Evolutionary conservation across 2,113 vertebrate genomes (phyloP).

Genomic region (Malurus elegans): DNA sequence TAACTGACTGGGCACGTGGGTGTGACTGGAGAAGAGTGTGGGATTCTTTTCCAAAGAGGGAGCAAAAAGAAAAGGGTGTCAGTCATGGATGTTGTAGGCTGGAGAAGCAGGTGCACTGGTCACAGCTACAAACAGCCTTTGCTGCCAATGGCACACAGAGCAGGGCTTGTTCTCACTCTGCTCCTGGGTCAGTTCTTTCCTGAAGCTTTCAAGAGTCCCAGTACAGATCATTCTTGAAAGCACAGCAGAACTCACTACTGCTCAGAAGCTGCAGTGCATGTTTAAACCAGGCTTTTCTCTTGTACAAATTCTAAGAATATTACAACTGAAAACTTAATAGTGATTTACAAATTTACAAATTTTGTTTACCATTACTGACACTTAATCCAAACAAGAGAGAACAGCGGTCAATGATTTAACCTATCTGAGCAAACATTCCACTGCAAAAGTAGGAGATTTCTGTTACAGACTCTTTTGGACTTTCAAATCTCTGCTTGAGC

Average conservation of each 20-base stretch:
- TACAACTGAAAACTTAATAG: neutral
- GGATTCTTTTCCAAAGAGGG: neutral
- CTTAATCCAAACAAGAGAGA: neutral
- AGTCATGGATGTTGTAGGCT: fast-evolving
- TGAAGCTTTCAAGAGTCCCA: neutral
- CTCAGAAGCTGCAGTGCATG: neutral
- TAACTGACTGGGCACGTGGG: neutral
- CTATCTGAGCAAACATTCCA: neutral
- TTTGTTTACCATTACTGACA: neutral
- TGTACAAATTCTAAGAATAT: neutral
- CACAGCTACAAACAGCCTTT: fast-evolving
- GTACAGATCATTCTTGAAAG: neutral
- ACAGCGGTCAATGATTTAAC: fast-evolving
- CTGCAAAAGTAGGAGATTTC: neutral
- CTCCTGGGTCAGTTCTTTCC: fast-evolving
- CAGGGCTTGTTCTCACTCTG: neutral
- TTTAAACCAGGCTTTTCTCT: neutral
- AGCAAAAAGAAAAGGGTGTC: neutral
- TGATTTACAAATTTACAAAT: neutral
- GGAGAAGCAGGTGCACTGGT: neutral
- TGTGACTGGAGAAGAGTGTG: neutral
- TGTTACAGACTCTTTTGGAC: neutral
- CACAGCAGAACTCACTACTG: neutral
- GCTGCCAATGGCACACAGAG: no score
- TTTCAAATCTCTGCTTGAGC: neutral